Conservation (phyloP, 2,113 vertebrate species). For the Colaptes auratus region DNA sequence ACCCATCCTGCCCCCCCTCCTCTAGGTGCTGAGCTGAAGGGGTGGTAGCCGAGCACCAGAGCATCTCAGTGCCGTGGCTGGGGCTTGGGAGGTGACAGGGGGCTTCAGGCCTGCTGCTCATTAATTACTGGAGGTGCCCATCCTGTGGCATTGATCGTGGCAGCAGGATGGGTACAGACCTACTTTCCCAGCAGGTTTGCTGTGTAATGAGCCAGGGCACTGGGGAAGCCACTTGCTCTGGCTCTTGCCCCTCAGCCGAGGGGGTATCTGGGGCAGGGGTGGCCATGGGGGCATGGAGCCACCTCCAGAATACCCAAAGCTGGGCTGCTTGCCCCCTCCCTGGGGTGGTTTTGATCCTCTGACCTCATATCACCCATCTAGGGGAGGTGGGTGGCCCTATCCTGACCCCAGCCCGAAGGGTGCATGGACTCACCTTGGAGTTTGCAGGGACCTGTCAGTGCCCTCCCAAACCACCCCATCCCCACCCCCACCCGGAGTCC, state of each 20-base stretch:
- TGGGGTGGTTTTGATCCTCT: background rate
- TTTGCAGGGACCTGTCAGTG: background rate
- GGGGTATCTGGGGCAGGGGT: background rate
- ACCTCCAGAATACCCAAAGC: background rate
- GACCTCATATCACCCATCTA: too few species aligned
- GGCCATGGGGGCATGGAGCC: background rate
- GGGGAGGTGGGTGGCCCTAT: background rate
- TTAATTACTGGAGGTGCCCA: background rate
- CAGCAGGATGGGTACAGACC: background rate
- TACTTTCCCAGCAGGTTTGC: background rate
- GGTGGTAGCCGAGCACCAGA: background rate
- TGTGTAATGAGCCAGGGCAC: background rate
- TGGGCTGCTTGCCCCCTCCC: fast-evolving
- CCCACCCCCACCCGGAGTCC: background rate
- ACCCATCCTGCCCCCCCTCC: background rate
- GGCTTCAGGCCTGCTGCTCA: background rate
- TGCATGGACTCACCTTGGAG: fast-evolving
- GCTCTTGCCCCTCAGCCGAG: fast-evolving
- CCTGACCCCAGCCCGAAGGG: background rate
- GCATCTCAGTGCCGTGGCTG: background rate
- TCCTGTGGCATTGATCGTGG: background rate
- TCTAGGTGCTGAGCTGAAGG: background rate
- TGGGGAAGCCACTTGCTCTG: fast-evolving
- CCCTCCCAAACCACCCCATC: background rate
- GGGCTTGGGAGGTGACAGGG: background rate